Base-by-base conservation (phyloP, 2,113 vertebrate species). In the Harpagus bidentatus region DNA sequence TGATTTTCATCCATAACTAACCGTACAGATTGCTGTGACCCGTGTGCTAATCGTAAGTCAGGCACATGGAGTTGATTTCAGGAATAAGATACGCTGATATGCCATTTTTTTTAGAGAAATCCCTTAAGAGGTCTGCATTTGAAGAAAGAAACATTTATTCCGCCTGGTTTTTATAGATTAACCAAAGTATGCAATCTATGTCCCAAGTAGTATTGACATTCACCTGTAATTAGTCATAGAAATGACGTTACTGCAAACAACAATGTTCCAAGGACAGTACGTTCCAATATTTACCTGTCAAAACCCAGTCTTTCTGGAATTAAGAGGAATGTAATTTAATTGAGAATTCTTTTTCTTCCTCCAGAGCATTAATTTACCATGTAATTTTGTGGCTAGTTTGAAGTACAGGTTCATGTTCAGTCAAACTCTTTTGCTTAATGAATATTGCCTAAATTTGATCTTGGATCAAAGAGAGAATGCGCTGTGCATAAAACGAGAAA, bases 1-100 rank as follows among this genome's bases (percentile, higher is more conserved):
- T 93, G 32, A 87, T 97, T 97, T 97, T 95, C 53, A 59, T 34
- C 50, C 32, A 82, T 86, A 96, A 96, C 88, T 85, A 97, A 88
- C 63, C 21, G 0, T 67, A 74, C 14, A 92, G 59, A 84, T 93
- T 85, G 15, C 65, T 92, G 29, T 95, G 87, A 58, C 72, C 82
- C 34, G 42, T 85, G 81, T 36, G 55, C 45, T 89, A 80, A 95
- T 82, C 0, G 0, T 89, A 40, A 56, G 42, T 86, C 81, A 80
- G 84, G 28, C 20, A 91, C 78, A 95, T 72, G 47, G 86, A 95
- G 16, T 31, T 93, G 66, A 91, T 91, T 96, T 78, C 53, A 81
- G 52, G 53, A 85, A 74, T 36, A 70, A 53, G 34, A 67, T 80
- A 42, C 0, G 8, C 19, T 43, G n/a, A 74, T 95, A 83, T 11